Percentiles rank a stretch among this genome's conserved stretches.
phyloP scores from a whole-genome alignment of 2,888 invertebrate genomes.

The Agelastica alni region DNA sequence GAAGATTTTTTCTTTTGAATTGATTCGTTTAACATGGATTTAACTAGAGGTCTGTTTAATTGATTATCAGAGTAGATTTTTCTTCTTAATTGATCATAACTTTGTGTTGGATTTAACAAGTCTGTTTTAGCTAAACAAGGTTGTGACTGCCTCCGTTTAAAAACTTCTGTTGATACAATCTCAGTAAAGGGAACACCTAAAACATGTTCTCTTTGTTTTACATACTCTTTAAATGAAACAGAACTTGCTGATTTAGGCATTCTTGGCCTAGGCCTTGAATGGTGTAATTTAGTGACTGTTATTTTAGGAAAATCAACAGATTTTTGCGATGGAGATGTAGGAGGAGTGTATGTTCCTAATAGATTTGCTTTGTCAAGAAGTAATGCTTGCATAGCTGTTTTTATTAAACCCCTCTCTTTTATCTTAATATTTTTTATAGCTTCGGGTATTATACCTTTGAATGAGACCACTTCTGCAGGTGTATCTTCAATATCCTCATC shows the following conservation, averaged over 20 bases:
- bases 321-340: slow-evolving; percentile 40
- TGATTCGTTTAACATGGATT: slow-evolving; percentile 29
- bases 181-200: slow-evolving; percentile 62
- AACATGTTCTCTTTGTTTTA: slow-evolving; percentile 57
- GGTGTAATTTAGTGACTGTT: background rate
- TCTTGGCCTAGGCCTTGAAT: slow-evolving; percentile 12
- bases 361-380: slow-evolving; percentile 51
- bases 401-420: slow-evolving; percentile 43
- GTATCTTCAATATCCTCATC: slow-evolving; percentile 1
- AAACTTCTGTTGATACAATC: slow-evolving; percentile 35
- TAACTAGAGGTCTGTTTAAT: slow-evolving; percentile 37
- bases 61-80: slow-evolving; percentile 41
- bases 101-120: background rate
- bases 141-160: slow-evolving; percentile 34
- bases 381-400: slow-evolving; percentile 53
- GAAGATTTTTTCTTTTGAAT: slow-evolving; percentile 33
- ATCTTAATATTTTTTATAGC: slow-evolving; percentile 38
- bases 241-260: slow-evolving; percentile 37
- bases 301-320: slow-evolving; percentile 32
- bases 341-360: slow-evolving; percentile 47
- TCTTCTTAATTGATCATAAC: slow-evolving; percentile 16
- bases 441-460: slow-evolving; percentile 38
- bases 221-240: slow-evolving; percentile 48
- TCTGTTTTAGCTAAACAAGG: slow-evolving; percentile 31
- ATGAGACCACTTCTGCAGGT: slow-evolving; percentile 3